Evolutionary conservation across 2,113 vertebrate species (phyloP), one percentile per base, ranked within the genome.

Genomic region (Falcunculus frontatus): DNA sequence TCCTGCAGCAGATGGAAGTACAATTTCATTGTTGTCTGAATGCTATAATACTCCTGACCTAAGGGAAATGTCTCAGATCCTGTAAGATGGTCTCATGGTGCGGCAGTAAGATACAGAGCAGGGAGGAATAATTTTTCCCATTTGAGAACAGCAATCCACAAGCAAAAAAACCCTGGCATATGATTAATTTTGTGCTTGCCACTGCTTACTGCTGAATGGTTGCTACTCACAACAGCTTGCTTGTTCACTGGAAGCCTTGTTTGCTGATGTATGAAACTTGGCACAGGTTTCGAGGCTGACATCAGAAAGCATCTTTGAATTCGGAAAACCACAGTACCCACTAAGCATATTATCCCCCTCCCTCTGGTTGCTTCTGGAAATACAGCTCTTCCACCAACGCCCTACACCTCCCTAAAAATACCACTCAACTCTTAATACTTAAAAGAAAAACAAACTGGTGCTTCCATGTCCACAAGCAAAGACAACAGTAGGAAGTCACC

Each of bases 151-250:
- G 57, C 68, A 87, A 75, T 35, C 55, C 53, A 67, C 67, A 87
- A 86, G 68, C 59, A 90, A 83, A 85, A 93, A 86, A 39, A 11
- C 6, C 9, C 68, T 59, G 39, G 93, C 64, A 39, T 35, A 60
- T 16, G 30, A 94, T 84, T 69, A 53, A 82, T 94, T 93, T 83
- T 59, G 41, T 84, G 85, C 83, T 93, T 81, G 62, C 73, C 25
- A 50, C 56, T 73, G 77, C 57, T 84, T 60, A 70, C 52, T 77
- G 77, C 72, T 90, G 79, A 95, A 90, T 80, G 76, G 76, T 27
- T 95, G 92, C 83, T 94, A 78, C 79, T 88, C 92, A 96, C 95
- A 96, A 94, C 78, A 90, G 46, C 41, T 80, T 81, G 84, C 89
- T 87, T 79, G 79, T 93, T 96, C 86, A 44, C 90, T 96, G 91